These are phyloP conservation scores for Agrilus biguttatus DNA, from an alignment of 2,888 invertebrate species.

Conservation along the genomic window DNA sequence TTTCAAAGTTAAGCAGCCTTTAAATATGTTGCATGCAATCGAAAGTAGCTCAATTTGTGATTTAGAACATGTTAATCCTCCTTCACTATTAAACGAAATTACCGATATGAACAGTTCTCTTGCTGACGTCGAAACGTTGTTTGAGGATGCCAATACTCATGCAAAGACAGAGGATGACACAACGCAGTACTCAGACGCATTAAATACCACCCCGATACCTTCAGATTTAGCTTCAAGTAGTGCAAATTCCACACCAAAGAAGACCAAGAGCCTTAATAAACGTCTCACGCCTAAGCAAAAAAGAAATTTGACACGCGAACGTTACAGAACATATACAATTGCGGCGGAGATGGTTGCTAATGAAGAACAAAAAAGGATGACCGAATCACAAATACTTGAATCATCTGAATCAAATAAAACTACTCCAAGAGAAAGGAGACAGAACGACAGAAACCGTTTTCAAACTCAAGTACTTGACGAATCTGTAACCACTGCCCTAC, in stretches of 20 bases:
- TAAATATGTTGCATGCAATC: constrained; percentile 24
- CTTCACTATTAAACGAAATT: constrained; percentile 57
- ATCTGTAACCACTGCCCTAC: constrained; percentile 19
- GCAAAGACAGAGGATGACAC: constrained; percentile 25
- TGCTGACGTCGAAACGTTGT: constrained; percentile 34
- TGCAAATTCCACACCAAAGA: constrained; percentile 59
- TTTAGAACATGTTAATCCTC: constrained; percentile 55
- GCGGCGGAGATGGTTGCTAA: constrained; percentile 42
- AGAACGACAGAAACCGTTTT: constrained; percentile 52
- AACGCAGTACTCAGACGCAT: constrained; percentile 33
- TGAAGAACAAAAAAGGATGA: constrained; percentile 23
- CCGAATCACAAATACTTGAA: neutral
- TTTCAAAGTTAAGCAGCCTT: constrained; percentile 43
- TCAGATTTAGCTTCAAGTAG: constrained; percentile 51
- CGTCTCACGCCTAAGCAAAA: constrained; percentile 63
- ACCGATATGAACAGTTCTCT: constrained; percentile 38
- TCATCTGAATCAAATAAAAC: constrained; percentile 22
- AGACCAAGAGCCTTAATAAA: constrained; percentile 31
- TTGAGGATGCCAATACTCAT: constrained; percentile 38
- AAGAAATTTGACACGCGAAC: constrained; percentile 57
- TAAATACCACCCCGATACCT: constrained; percentile 48
- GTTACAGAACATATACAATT: constrained; percentile 73
- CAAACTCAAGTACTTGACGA: constrained; percentile 45
- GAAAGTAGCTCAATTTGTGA: constrained; percentile 35
- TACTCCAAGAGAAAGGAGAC: constrained; percentile 51